A percentile compares a stretch with the other conserved stretches of the same genome.
Conservation (phyloP, 2,797 vertebrate species). For the Aeoliscus strigatus region DNA sequence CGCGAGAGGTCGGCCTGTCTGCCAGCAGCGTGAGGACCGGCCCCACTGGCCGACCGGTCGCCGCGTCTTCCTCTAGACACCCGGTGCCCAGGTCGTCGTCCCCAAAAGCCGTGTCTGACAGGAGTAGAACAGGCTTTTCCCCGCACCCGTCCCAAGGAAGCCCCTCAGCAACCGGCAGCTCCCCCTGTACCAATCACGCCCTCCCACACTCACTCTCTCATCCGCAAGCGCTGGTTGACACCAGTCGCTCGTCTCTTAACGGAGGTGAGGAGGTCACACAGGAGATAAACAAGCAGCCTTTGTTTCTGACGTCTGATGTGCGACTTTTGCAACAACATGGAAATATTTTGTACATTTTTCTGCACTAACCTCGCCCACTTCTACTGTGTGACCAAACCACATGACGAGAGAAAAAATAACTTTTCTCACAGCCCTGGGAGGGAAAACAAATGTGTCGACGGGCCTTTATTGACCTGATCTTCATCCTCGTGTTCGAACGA, state of each 20-base stretch:
- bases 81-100: slow-evolving; percentile 61
- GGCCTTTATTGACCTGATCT: too few relatives aligned
- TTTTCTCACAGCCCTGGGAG: too few relatives aligned
- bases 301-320: too few relatives aligned
- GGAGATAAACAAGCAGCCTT: too few relatives aligned
- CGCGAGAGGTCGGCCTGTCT: slow-evolving; percentile 77
- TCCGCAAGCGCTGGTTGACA: slow-evolving; percentile 53
- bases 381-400: too few relatives aligned
- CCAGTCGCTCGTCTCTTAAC: slow-evolving; percentile 53
- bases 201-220: slow-evolving; percentile 64
- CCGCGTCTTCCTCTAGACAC: slow-evolving; percentile 39
- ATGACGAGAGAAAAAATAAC: too few relatives aligned
- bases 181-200: slow-evolving; percentile 33
- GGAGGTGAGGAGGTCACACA: slow-evolving; percentile 53
- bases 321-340: too few relatives aligned
- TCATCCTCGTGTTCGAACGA: too few relatives aligned
- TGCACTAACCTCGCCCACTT: too few relatives aligned
- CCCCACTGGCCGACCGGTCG: slow-evolving; percentile 28
- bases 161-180: slow-evolving; percentile 40
- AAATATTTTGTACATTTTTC: too few relatives aligned
- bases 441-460: too few relatives aligned
- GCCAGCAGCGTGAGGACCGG: slow-evolving; percentile 56
- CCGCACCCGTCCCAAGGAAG: slow-evolving; percentile 64
- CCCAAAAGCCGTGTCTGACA: slow-evolving; percentile 45
- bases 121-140: slow-evolving; percentile 57